phyloP scores from a whole-genome alignment of 1,140 invertebrate species.

The Panulirus ornatus region DNA sequence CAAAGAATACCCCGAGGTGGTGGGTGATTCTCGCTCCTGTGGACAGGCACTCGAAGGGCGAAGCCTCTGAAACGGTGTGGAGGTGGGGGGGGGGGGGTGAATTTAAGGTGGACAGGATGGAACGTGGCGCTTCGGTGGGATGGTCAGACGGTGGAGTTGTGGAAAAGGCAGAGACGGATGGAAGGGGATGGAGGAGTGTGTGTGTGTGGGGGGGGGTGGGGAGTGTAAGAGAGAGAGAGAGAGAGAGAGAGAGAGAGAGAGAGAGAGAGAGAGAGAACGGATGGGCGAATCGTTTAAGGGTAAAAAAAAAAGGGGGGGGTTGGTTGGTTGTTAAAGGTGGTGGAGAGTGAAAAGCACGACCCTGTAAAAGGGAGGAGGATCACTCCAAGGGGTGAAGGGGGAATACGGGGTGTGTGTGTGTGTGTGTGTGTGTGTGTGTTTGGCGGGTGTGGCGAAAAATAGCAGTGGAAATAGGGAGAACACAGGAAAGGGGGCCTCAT shows the following conservation, averaged over 20 bases:
- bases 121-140: background rate
- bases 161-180: background rate
- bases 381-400: too few relatives aligned
- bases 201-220: background rate
- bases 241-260: constrained; percentile 4
- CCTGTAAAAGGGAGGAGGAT: too few relatives aligned
- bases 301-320: background rate
- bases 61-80: too few relatives aligned
- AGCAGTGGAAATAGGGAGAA: background rate
- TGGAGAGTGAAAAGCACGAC: too few relatives aligned
- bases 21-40: too few relatives aligned
- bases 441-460: too few relatives aligned
- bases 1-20: too few relatives aligned
- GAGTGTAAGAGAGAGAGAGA: background rate
- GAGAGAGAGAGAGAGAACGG: constrained; percentile 4
- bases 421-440: too few relatives aligned
- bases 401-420: too few relatives aligned
- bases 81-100: background rate
- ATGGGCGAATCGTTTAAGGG: too few relatives aligned
- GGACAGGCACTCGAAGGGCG: too few relatives aligned
- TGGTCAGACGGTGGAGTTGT: background rate
- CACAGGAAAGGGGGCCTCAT: background rate
- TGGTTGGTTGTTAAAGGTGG: too few relatives aligned
- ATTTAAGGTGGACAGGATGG: background rate
- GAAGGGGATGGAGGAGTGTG: background rate